Evolutionary conservation across 2,113 vertebrate species (phyloP), one percentile per base, ranked within the genome.

Genomic region (Melanotaenia duboulayi): DNA sequence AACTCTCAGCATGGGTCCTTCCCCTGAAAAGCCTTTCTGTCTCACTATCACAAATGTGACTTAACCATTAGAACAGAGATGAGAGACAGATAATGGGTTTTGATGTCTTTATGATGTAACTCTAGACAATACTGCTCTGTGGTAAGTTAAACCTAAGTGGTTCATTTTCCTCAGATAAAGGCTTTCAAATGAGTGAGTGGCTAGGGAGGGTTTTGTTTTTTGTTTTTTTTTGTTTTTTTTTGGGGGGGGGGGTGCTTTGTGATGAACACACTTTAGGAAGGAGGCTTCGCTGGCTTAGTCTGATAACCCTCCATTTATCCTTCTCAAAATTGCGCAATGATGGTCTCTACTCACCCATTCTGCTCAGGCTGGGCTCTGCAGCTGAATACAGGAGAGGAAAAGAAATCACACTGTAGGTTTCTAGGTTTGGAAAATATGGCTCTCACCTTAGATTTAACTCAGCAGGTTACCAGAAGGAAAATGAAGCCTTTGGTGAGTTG

Each of bases 301-400:
- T 74, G 64, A 74, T 84, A 76, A 83, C 70, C 65, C 71, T 46
- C 66, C 44, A 78, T 44, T 63, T 75, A 76, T 83, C 62, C 68
- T 68, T 67, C 65, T 63, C 52, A 78, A 64, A 65, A 74, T 59
- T 2, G 10, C 48, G 52, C 62, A 42, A 72, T 49, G 79, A 73
- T 52, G 39, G 59, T 75, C 46, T 78, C 56, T 50, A 55, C 64
- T 65, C 48, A 42, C 61, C 74, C 63, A 40, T 65, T 75, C 52
- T 46, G 25, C 80, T 81, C 58, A 19, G 48, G 48, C 11, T 65
- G 58, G 62, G 72, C 64, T 83, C 68, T 60, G 51, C 28, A 69
- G 58, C 51, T 67, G 71, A 70, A 81, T 56, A 40, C 57, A 48
- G 4, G 51, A 35, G 2, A 10, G 35, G 28, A 35, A 1, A 67